These are phyloP conservation scores for Paraplagusia blochii DNA, from an alignment of 2,113 vertebrate species.

Conservation along the genomic window DNA sequence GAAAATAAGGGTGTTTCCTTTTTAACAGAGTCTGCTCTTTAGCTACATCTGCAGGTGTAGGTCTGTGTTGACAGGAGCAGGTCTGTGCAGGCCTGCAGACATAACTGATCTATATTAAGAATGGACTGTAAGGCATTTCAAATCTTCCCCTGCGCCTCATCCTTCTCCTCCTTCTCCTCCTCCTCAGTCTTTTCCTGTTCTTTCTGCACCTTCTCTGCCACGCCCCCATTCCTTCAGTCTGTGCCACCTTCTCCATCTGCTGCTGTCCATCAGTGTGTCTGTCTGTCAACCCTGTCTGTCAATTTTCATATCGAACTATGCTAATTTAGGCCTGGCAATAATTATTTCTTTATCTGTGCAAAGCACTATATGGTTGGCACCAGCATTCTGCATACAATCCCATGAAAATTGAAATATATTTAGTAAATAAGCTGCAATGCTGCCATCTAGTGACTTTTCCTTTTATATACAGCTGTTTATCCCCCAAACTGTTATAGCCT, in stretches of 20 bases:
- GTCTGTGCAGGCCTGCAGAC: constrained; percentile 53
- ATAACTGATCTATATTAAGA: constrained; percentile 62
- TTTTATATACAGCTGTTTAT: too few relatives aligned
- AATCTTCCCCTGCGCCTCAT: constrained; percentile 45
- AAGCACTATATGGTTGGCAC: too few relatives aligned
- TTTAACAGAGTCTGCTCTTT: not conserved
- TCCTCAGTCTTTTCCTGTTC: constrained; percentile 33
- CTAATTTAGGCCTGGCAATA: too few relatives aligned
- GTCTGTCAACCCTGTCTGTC: constrained; percentile 22
- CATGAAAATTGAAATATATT: too few relatives aligned
- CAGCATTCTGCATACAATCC: too few relatives aligned
- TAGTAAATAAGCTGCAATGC: too few relatives aligned
- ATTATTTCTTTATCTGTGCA: too few relatives aligned
- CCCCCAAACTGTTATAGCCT: too few relatives aligned
- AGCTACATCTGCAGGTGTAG: not conserved
- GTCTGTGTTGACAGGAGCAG: constrained; percentile 1
- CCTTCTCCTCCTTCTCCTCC: constrained; percentile 20
- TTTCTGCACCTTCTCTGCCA: constrained; percentile 21
- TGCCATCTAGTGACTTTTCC: too few relatives aligned
- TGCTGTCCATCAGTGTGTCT: constrained; percentile 18
- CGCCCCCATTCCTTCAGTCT: constrained; percentile 44
- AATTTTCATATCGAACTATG: too few relatives aligned
- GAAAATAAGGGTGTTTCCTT: too few relatives aligned
- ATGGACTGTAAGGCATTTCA: constrained; percentile 46
- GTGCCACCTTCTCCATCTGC: constrained; percentile 61